These are phyloP conservation scores for Epizoanthus illoricatus DNA, from an alignment of 92 coral and sea anemone genomes.

Conservation along the genomic window DNA sequence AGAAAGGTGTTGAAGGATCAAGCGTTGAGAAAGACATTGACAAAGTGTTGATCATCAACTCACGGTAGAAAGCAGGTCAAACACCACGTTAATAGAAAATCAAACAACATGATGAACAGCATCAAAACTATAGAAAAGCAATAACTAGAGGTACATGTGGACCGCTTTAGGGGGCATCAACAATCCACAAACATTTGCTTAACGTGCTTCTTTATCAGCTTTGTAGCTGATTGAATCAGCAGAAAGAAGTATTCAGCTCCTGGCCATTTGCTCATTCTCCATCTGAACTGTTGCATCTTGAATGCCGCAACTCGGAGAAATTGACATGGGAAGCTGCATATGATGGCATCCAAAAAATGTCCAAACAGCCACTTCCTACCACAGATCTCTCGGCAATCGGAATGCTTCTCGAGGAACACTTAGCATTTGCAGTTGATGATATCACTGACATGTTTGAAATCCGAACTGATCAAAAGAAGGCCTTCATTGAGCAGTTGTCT, in stretches of 20 bases:
- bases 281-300: constrained; percentile 24
- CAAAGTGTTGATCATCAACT: no score
- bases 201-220: constrained; percentile 30
- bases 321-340: constrained; percentile 36
- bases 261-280: constrained; percentile 28
- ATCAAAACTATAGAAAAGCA: no score
- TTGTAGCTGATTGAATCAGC: constrained; percentile 26
- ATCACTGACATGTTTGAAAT: constrained; percentile 28
- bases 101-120: no score
- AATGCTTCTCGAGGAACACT: constrained; percentile 32
- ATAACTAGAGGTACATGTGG: no score
- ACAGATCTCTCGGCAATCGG: constrained; percentile 27
- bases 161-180: no score
- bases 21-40: no score
- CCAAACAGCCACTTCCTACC: constrained; percentile 29
- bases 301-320: constrained; percentile 32
- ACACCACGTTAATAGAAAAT: no score
- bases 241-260: constrained; percentile 17
- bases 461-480: constrained; percentile 15
- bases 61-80: no score
- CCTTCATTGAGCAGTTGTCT: constrained; percentile 25
- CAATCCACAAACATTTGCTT: no score
- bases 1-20: no score
- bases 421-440: constrained; percentile 32
- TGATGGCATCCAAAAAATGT: constrained; percentile 31